Evolutionary conservation across 2,797 vertebrate species (phyloP).

Genomic region (Megaceryle alcyon): DNA sequence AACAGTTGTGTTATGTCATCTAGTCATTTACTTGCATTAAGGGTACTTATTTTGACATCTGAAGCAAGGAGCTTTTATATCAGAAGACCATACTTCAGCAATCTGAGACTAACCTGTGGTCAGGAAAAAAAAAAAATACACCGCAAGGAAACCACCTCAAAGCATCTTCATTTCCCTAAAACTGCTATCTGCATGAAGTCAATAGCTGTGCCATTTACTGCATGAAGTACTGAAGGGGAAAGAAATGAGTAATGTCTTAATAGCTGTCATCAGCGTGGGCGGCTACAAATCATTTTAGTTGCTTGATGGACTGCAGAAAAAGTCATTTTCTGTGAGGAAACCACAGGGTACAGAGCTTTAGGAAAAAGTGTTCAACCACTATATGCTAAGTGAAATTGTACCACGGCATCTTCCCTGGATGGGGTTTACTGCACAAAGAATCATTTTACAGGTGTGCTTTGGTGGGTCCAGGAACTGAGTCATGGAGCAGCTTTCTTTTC

Average conservation of each 20-base stretch:
- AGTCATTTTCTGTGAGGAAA: not conserved
- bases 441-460: not conserved
- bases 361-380: not conserved
- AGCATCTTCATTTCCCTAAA: not conserved
- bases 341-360: not conserved
- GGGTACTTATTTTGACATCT: not conserved
- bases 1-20: not conserved
- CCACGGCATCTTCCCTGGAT: accelerated
- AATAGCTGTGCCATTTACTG: not conserved
- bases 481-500: not conserved
- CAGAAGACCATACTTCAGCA: not conserved
- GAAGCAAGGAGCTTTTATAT: not conserved
- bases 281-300: not conserved
- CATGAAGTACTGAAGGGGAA: not conserved
- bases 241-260: not conserved
- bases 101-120: not conserved
- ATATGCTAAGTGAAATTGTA: not conserved
- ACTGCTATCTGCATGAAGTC: not conserved
- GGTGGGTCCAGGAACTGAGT: not conserved
- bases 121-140: not conserved
- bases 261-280: not conserved
- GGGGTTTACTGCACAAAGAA: not conserved
- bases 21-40: not conserved
- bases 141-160: accelerated
- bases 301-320: not conserved